Conservation (phyloP, 1,140 invertebrate genomes). For the Camponotus floridanus region DNA sequence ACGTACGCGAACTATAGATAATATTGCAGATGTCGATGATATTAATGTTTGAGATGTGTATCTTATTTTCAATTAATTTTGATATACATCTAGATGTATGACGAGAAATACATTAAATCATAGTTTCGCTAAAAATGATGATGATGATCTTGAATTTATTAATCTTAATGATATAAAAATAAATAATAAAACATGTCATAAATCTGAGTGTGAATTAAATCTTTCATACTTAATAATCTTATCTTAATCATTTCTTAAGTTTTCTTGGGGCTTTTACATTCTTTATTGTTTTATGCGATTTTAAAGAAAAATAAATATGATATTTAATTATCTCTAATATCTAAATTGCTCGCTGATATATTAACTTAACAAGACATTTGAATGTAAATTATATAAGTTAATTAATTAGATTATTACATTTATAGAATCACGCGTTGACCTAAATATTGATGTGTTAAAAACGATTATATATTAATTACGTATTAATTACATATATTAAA, state of each 20-base stretch:
- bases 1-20: background rate
- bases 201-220: background rate
- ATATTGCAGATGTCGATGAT: background rate
- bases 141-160: too few species aligned
- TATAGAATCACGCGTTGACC: background rate
- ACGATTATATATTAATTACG: constrained; percentile 63
- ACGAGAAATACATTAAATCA: background rate
- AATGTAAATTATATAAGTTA: constrained; percentile 36
- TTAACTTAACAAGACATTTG: constrained; percentile 18
- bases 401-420: constrained; percentile 51
- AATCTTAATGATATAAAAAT: background rate
- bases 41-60: background rate
- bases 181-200: background rate
- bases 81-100: background rate
- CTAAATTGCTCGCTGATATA: constrained; percentile 49
- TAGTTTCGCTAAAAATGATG: background rate
- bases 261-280: background rate
- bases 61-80: background rate
- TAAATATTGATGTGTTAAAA: constrained; percentile 14
- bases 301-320: background rate
- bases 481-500: constrained; percentile 58
- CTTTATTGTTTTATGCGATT: background rate
- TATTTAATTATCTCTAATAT: constrained; percentile 10
- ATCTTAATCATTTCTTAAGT: background rate
- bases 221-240: background rate